These are phyloP conservation scores for Orycteropus afer DNA, from an alignment of 2,113 vertebrate species.

Conservation along the genomic window DNA sequence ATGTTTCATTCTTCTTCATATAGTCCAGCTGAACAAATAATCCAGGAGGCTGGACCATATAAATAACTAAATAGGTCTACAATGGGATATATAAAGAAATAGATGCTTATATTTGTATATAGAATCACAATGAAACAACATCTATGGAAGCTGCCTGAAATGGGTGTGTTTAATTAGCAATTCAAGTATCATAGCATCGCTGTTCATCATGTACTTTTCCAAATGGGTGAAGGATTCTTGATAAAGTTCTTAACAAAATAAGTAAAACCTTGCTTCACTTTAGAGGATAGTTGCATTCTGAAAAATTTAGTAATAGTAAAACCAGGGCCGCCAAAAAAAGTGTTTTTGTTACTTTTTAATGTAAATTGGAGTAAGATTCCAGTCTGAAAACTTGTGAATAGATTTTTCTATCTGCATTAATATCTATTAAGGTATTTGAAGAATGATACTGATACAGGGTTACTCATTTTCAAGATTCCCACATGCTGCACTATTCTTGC, in stretches of 20 bases:
- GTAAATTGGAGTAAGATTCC: background rate
- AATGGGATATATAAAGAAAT: background rate
- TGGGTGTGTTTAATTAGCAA: constrained; percentile 7
- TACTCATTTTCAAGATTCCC: background rate
- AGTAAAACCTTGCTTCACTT: background rate
- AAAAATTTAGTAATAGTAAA: background rate
- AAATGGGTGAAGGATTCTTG: background rate
- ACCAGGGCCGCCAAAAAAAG: background rate
- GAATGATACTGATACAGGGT: background rate
- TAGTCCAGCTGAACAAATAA: no score
- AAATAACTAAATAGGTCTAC: background rate
- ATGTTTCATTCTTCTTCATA: no score
- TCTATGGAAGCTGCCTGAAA: background rate
- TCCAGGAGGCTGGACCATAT: no score
- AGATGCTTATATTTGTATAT: background rate
- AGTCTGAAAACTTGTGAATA: background rate
- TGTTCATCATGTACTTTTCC: background rate
- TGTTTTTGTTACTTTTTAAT: background rate
- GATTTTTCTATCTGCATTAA: background rate
- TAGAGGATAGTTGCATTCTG: background rate
- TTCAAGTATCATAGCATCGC: background rate
- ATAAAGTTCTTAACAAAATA: background rate
- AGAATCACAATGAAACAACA: background rate
- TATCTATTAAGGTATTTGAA: background rate
- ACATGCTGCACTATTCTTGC: background rate